Evolutionary conservation across 2,888 invertebrate species (phyloP), one percentile per base, ranked within the genome.

Genomic region (Diaprepes abbreviatus): DNA sequence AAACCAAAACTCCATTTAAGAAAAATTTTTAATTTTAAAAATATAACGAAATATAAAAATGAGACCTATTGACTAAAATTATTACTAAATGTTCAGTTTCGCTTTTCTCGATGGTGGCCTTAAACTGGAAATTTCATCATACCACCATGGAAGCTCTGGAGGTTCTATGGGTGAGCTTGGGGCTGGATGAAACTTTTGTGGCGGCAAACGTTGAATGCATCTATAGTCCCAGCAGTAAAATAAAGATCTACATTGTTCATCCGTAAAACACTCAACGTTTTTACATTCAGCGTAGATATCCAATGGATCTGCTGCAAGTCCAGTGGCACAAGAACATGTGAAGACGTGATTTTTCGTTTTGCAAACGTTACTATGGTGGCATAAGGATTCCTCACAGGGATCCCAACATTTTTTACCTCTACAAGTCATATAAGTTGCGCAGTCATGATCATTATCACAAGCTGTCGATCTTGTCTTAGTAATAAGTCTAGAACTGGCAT

Each of bases 61-160:
- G n/a, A n/a, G n/a, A n/a, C n/a, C n/a, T n/a, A n/a, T n/a, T n/a
- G n/a, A n/a, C n/a, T n/a, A n/a, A n/a, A n/a, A n/a, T n/a, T n/a
- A n/a, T n/a, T n/a, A n/a, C n/a, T n/a, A n/a, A n/a, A n/a, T n/a
- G n/a, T n/a, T n/a, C n/a, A n/a, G n/a, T n/a, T n/a, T n/a, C n/a
- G n/a, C n/a, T n/a, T n/a, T 24, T 24, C 24, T 24, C 5, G 24
- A 5, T 24, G 3, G 24, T 33, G 33, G 33, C 9, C 9, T 10
- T 0, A 54, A 1, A 38, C 40, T 66, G 2, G 67, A 67, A 36
- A 71, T 71, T 16, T 67, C 67, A 7, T 67, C 59, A 50, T 50
- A 71, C 71, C 71, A 71, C 71, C 71, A 71, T 38, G 71, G 71
- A 9, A 12, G 7, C 12, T 36, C 52, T 10, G 19, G 55, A 48